Percentiles rank a stretch among this genome's conserved stretches.
phyloP scores from a whole-genome alignment of 2,797 vertebrate genomes.

The Rhincodon typus region DNA sequence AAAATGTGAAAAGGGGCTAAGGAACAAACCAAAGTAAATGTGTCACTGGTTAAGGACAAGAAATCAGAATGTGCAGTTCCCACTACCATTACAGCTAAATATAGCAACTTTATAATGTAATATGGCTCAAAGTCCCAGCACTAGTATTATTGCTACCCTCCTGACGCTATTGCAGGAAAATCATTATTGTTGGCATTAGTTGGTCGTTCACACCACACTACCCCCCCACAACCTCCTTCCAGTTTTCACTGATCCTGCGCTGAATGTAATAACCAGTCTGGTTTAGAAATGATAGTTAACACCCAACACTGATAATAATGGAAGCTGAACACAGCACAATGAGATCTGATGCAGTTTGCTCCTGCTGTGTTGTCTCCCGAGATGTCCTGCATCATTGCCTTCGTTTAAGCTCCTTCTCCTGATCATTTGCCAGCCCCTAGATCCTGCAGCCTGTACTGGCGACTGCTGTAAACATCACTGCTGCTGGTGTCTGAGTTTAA shows the following conservation, averaged over 20 bases:
- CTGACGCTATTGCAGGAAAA: background rate
- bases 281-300: conserved; percentile 3
- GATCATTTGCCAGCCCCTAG: background rate
- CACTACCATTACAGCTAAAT: background rate
- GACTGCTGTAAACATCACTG: no score
- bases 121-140: background rate
- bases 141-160: background rate
- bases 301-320: background rate
- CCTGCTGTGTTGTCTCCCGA: background rate
- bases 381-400: background rate
- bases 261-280: background rate
- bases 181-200: background rate
- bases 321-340: background rate
- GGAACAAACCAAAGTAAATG: background rate
- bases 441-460: background rate
- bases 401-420: background rate
- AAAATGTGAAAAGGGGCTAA: background rate
- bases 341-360: background rate
- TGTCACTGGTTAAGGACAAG: background rate
- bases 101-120: background rate
- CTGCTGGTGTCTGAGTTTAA: background rate
- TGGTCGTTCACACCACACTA: background rate
- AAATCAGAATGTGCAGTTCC: background rate
- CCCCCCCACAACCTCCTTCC: no score
- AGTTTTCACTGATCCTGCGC: no score